Conservation (phyloP, 2,888 invertebrate species). For the Lapara coniferarum region DNA sequence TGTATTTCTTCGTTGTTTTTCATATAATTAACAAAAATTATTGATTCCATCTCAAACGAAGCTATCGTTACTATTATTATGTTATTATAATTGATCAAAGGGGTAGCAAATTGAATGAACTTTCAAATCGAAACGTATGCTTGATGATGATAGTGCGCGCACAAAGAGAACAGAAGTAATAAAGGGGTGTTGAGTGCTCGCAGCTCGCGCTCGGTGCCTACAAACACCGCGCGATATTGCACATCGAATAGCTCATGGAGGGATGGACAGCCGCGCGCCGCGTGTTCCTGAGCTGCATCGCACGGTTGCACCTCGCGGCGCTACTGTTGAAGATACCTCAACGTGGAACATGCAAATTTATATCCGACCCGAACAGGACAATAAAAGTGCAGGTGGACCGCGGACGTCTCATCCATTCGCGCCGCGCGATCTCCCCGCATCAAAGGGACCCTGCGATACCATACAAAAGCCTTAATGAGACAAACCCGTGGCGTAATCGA, state of each 20-base stretch:
- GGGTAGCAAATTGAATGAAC: constrained; percentile 60
- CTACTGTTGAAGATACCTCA: constrained; percentile 54
- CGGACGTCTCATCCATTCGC: constrained; percentile 41
- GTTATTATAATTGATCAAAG: constrained; percentile 31
- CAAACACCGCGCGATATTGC: constrained; percentile 38
- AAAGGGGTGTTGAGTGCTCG: constrained; percentile 77
- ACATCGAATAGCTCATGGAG: constrained; percentile 34
- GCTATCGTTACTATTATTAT: too few species aligned
- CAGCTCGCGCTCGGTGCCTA: constrained; percentile 40
- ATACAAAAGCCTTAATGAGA: constrained; percentile 84
- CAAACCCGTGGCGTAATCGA: constrained; percentile 83
- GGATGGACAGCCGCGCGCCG: constrained; percentile 28
- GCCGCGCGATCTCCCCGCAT: constrained; percentile 56
- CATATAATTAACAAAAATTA: too few species aligned
- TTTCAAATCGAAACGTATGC: constrained; percentile 75
- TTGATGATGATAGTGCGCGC: constrained; percentile 66
- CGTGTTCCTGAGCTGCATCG: background rate
- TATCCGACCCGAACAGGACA: constrained; percentile 67
- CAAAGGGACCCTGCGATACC: constrained; percentile 79
- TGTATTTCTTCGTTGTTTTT: too few species aligned
- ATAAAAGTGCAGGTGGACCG: constrained; percentile 82
- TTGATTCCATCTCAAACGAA: too few species aligned
- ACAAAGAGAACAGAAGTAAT: constrained; percentile 78
- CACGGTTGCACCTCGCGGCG: background rate
- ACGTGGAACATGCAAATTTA: constrained; percentile 81